Percentiles rank a stretch among this genome's conserved stretches.
phyloP scores from a whole-genome alignment of 2,113 vertebrate genomes.

The Lonchura striata region DNA sequence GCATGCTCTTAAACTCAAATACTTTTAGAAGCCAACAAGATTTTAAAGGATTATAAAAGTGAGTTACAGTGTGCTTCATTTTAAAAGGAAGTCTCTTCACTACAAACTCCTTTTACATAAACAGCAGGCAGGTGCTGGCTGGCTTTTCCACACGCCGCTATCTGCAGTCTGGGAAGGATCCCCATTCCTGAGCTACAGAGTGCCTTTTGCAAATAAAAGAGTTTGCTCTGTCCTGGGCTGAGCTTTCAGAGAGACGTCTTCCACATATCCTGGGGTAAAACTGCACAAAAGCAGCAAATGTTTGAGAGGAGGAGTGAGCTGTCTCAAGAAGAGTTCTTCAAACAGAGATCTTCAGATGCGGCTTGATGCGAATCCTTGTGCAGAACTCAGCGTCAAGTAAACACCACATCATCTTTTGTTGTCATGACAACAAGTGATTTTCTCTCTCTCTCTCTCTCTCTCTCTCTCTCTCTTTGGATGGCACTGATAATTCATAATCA shows the following conservation, averaged over 20 bases:
- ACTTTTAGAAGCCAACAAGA: not conserved
- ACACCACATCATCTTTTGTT: slow-evolving; percentile 67
- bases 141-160: not conserved
- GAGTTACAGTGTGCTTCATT: slow-evolving; percentile 58
- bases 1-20: slow-evolving; percentile 26
- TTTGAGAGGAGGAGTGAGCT: not conserved
- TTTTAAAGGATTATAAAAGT: slow-evolving; percentile 31
- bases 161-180: slow-evolving; percentile 34
- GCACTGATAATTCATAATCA: slow-evolving; percentile 49
- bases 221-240: not conserved
- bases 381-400: slow-evolving; percentile 50
- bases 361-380: not conserved
- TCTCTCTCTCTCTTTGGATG: slow-evolving; percentile 40
- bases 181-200: slow-evolving; percentile 7
- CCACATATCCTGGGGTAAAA: not conserved
- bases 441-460: not conserved
- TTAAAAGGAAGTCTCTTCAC: slow-evolving; percentile 26
- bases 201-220: slow-evolving; percentile 5
- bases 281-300: slow-evolving; percentile 2
- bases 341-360: not conserved
- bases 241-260: slow-evolving; percentile 17
- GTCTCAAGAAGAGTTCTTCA: slow-evolving; percentile 15
- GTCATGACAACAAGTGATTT: slow-evolving; percentile 77
- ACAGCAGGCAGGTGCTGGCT: slow-evolving; percentile 14
- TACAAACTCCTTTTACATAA: slow-evolving; percentile 1